Evolutionary conservation across 2,797 vertebrate genomes (phyloP), one percentile per base, ranked within the genome.

Genomic region (Onychomys arenicola): DNA sequence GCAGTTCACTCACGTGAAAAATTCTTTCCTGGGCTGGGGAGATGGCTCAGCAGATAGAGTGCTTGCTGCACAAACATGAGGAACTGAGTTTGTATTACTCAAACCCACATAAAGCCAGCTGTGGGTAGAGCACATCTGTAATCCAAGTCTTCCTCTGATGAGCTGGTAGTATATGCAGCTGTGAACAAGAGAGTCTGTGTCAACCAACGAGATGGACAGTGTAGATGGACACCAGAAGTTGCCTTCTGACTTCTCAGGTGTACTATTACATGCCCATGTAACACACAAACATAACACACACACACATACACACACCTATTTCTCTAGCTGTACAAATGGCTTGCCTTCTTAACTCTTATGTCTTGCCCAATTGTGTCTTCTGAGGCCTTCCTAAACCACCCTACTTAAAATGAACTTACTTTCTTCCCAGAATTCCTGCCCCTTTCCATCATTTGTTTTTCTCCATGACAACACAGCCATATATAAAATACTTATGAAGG

Each of bases 401-500:
- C 13, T 67, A 2, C 78, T 81, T 82, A 85, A 90, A 34, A 63
- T 90, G 65, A 21, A 10, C 4, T 0, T 55, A 3, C 2, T 49
- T 21, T 57, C 7, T 3, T 84, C 2, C n/a, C 49, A 83, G 83
- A 9, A 49, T 78, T 46, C 43, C 67, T 9, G 4, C 0, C 49
- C 80, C 8, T 10, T 81, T 88, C 7, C 27, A 9, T 57, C 52
- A 85, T 94, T 91, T 55, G 16, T 73, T 96, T 94, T 67, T 90
- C 27, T 40, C 57, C 25, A 14, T 78, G 87, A 67, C 73, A 37
- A 88, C 37, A 80, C 88, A 57, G 0, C 29, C 37, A 37, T 32
- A 34, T 67, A 61, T 71, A 13, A 81, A 80, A 8, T 55, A 40
- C 59, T 61, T 52, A 7, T 59, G 16, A 78, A 92, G 89, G 55